phyloP scores from a whole-genome alignment of 2,888 invertebrate species.

The Mystacides longicornis region DNA sequence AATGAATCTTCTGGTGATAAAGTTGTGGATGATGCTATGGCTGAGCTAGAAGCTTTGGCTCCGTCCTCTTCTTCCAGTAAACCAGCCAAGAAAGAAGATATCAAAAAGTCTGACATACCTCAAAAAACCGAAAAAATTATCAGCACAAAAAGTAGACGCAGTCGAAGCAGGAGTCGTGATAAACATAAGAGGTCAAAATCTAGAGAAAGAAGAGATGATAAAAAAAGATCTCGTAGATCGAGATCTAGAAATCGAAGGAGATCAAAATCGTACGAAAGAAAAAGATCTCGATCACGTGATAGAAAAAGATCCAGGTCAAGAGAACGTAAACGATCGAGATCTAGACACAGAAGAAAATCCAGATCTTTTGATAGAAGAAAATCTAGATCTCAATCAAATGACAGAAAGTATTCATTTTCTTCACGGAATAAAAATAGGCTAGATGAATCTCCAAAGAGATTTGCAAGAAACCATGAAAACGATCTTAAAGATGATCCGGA shows the following conservation, averaged over 20 bases:
- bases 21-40: slow-evolving; percentile 75
- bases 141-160: slow-evolving; percentile 29
- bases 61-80: slow-evolving; percentile 45
- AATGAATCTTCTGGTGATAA: slow-evolving; percentile 37
- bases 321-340: slow-evolving; percentile 28
- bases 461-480: slow-evolving; percentile 29
- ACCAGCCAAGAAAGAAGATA: slow-evolving; percentile 18
- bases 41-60: slow-evolving; percentile 76
- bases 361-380: slow-evolving; percentile 32
- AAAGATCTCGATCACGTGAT: slow-evolving; percentile 28
- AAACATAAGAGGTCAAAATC: slow-evolving; percentile 26
- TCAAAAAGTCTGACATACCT: slow-evolving; percentile 20
- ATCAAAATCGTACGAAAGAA: slow-evolving; percentile 28
- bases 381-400: slow-evolving; percentile 22
- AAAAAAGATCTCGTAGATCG: slow-evolving; percentile 32
- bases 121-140: slow-evolving; percentile 31
- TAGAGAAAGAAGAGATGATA: slow-evolving; percentile 28
- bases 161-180: slow-evolving; percentile 30
- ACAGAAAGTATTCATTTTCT: slow-evolving; percentile 8
- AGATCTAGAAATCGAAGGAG: slow-evolving; percentile 28
- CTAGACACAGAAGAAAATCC: slow-evolving; percentile 28
- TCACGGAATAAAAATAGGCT: slow-evolving; percentile 30
- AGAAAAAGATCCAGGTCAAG: slow-evolving; percentile 29
- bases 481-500: slow-evolving; percentile 67
- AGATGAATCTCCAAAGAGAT: slow-evolving; percentile 29